These are phyloP conservation scores for Xestobium rufovillosum DNA, from an alignment of 2,888 invertebrate genomes.

Conservation along the genomic window DNA sequence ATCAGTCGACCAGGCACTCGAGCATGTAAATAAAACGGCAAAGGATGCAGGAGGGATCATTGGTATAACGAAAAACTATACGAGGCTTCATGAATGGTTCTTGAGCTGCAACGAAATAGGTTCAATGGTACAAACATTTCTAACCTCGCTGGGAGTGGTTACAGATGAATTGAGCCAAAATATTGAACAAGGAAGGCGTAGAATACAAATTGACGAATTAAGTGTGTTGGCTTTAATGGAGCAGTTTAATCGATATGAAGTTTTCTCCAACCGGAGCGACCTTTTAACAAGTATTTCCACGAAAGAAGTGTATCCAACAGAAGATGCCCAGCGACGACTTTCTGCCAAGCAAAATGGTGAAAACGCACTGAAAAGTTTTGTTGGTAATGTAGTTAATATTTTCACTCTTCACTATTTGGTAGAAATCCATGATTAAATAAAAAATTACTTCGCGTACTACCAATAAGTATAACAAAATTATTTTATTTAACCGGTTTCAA, in stretches of 20 bases:
- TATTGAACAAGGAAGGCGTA: slow-evolving; percentile 10
- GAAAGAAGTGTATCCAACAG: no score
- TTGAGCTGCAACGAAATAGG: slow-evolving; percentile 18
- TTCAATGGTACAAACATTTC: slow-evolving; percentile 12
- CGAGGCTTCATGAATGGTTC: slow-evolving; percentile 18
- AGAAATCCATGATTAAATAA: no score
- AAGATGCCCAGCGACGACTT: no score
- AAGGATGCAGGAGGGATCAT: slow-evolving; percentile 12
- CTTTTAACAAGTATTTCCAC: no score
- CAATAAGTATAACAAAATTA: no score
- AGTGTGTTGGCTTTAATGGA: slow-evolving; percentile 8
- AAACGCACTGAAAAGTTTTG: no score
- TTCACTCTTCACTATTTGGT: no score
- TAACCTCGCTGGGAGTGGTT: not conserved
- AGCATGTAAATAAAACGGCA: no score
- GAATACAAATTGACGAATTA: slow-evolving; percentile 12
- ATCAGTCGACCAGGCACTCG: slow-evolving; percentile 21
- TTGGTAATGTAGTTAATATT: no score
- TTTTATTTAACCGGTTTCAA: no score
- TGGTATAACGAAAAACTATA: slow-evolving; percentile 18
- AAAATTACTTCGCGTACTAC: no score
- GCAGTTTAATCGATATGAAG: slow-evolving; percentile 14
- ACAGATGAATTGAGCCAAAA: slow-evolving; percentile 11
- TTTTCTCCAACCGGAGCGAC: slow-evolving; percentile 9
- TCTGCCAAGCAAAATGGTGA: no score